Conservation (phyloP, 1,140 invertebrate species). For the Calycopis cecrops region DNA sequence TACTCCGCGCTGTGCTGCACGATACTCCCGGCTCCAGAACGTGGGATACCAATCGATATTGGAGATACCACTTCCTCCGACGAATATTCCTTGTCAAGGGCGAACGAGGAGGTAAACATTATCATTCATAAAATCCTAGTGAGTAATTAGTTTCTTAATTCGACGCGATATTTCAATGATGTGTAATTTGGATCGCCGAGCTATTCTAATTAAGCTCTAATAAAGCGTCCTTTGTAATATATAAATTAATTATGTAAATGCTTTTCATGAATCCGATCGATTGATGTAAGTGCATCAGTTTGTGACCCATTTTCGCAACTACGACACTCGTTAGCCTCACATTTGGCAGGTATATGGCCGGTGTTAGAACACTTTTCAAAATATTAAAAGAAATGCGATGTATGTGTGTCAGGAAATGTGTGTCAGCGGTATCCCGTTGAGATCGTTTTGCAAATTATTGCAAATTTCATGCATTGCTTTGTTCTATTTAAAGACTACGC, state of each 20-base stretch:
- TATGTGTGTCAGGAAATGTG: constrained; percentile 11
- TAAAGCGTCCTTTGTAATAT: constrained; percentile 6
- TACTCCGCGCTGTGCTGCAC: constrained; percentile 26
- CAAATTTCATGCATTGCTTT: constrained; percentile 12
- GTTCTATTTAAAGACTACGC: constrained; percentile 18
- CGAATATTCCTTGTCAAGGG: constrained; percentile 44
- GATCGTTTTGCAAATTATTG: constrained; percentile 11
- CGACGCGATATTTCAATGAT: no score
- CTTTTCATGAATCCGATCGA: constrained; percentile 40
- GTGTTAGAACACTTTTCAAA: constrained; percentile 39
- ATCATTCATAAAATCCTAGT: constrained; percentile 29
- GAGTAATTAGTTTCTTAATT: background rate
- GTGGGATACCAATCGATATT: constrained; percentile 38
- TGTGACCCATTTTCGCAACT: constrained; percentile 66
- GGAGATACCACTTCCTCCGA: constrained; percentile 31
- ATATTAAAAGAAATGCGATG: constrained; percentile 39
- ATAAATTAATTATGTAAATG: background rate
- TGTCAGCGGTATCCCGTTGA: background rate
- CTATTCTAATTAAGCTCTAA: background rate
- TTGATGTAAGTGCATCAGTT: constrained; percentile 57
- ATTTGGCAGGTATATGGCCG: constrained; percentile 55
- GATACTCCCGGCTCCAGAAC: constrained; percentile 25
- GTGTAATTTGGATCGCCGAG: no score
- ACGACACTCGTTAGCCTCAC: constrained; percentile 48
- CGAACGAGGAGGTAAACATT: constrained; percentile 59